Evolutionary conservation across 2,888 invertebrate genomes (phyloP).

Genomic region (Drosophila mimetica): DNA sequence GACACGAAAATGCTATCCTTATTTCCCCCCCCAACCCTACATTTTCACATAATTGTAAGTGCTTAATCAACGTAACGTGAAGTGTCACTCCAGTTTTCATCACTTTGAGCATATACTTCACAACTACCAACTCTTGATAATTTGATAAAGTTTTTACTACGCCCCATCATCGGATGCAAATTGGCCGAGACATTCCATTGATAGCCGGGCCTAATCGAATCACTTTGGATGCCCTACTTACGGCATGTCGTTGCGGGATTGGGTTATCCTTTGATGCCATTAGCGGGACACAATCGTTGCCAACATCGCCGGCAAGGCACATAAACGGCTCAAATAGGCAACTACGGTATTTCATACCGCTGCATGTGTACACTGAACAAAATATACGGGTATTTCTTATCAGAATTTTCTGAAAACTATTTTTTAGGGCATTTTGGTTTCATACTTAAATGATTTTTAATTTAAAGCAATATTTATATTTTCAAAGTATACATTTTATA

Average conservation of each 20-base stretch:
- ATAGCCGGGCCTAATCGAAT: slow-evolving; percentile 37
- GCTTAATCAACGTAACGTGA: slow-evolving; percentile 37
- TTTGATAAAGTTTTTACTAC: slow-evolving; percentile 26
- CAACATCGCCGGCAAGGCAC: not conserved
- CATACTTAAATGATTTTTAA: too few relatives aligned
- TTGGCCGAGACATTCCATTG: slow-evolving; percentile 32
- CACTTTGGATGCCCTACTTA: slow-evolving; percentile 21
- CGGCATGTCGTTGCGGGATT: slow-evolving; percentile 8
- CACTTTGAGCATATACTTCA: slow-evolving; percentile 6
- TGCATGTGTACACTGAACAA: slow-evolving; percentile 1
- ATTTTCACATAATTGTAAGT: slow-evolving; percentile 23
- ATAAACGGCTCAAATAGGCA: slow-evolving; percentile 11
- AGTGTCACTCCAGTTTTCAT: slow-evolving; percentile 33
- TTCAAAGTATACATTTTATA: too few relatives aligned
- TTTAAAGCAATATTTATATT: too few relatives aligned
- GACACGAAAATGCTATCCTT: slow-evolving; percentile 10
- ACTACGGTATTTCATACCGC: slow-evolving; percentile 26
- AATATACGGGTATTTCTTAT: not conserved
- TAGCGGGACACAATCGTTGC: slow-evolving; percentile 22
- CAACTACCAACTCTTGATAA: slow-evolving; percentile 9
- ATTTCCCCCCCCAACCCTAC: not conserved
- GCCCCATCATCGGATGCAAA: slow-evolving; percentile 24
- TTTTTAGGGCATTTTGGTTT: too few relatives aligned
- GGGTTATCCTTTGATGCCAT: slow-evolving; percentile 29
- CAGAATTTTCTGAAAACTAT: too few relatives aligned